phyloP scores from a whole-genome alignment of 2,797 vertebrate species.

The Heteromormyrus szaboi region DNA sequence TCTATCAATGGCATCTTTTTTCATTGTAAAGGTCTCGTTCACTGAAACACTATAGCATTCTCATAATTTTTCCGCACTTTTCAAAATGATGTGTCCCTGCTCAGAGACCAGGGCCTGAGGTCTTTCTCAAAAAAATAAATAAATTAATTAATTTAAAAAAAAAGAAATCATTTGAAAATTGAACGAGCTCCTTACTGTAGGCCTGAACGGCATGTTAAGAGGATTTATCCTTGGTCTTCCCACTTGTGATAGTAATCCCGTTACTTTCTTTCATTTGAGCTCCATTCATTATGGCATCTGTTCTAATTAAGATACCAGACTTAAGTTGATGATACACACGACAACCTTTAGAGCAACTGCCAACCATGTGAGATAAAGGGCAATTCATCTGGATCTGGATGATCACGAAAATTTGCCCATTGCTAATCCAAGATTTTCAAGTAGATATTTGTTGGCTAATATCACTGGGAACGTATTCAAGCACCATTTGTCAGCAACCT shows the following conservation, averaged over 20 bases:
- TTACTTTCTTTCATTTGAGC: neutral
- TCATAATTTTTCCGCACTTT: neutral
- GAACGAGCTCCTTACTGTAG: neutral
- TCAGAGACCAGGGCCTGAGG: neutral
- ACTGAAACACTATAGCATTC: neutral
- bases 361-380: neutral
- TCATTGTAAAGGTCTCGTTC: constrained; percentile 7
- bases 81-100: neutral
- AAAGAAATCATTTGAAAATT: neutral
- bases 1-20: neutral
- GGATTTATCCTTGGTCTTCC: neutral
- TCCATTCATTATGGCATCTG: neutral
- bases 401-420: neutral
- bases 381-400: neutral
- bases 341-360: neutral
- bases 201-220: neutral
- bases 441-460: neutral
- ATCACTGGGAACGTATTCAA: neutral
- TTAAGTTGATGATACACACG: neutral
- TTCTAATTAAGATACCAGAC: neutral
- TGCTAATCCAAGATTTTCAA: neutral
- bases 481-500: neutral
- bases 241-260: neutral
- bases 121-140: neutral
- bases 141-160: neutral